Base-by-base conservation (phyloP, 2,888 invertebrate species). In the Metellina segmentata region DNA sequence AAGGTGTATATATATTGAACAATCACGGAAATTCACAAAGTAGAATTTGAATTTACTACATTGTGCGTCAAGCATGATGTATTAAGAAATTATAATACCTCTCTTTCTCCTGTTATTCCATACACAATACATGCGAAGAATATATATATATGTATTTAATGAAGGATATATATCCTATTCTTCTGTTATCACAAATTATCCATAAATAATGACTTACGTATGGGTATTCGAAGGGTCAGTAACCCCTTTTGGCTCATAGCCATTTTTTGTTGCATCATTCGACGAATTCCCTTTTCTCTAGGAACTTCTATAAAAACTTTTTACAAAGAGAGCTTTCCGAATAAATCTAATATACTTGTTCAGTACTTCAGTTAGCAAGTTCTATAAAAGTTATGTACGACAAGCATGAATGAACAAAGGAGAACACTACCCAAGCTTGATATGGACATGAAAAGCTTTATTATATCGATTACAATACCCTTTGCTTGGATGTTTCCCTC, bases 181-280 rank as follows among this genome's bases (percentile, higher is more conserved):
- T 53, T 61, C n/a, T 20, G 13, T 74, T 34, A 34, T 74, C 34
- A 13, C 9, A 74, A 74, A 74, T 34, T 34, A 74, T 74, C 20
- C 20, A 20, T 74, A 74, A 20, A 74, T 20, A 74, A 74, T 34
- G 74, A 34, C 20, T n/a, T n/a, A 79, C 7, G 20, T 6, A 20
- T n/a, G 69, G 69, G 20, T 9, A 49, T 82, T 49, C 49, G 69
- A 52, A 11, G 49, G 89, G 89, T 89, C 81, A 77, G 49, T 77
- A 82, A 77, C 82, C 89, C 77, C 89, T 77, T 71, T 89, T 89
- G 89, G 89, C 89, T 82, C 51, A 48, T 51, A 19, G 89, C 89
- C 89, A 89, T 77, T 82, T 77, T 34, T n/a, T 61, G 61, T 61
- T 9, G 16, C 9, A 1, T 9, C 61, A 61, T 61, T 61, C 61